Percentiles rank a stretch among this genome's conserved stretches.
phyloP scores from a whole-genome alignment of 2,888 invertebrate species.

The Tridacna crocea region DNA sequence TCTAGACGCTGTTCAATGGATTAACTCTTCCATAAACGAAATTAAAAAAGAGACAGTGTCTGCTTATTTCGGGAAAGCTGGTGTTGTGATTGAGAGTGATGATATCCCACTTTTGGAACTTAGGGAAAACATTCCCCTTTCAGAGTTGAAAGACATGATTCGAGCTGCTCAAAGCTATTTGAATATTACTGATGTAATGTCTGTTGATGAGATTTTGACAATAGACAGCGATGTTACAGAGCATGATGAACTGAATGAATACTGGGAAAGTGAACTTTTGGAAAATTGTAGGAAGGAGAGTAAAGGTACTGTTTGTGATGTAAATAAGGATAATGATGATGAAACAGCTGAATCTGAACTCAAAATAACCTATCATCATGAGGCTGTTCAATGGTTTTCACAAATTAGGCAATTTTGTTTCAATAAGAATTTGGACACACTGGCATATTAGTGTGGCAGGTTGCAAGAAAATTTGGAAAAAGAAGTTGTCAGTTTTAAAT shows the following conservation, averaged over 20 bases:
- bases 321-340: not conserved
- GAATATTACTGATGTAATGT: not conserved
- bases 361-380: too few species aligned
- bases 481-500: too few species aligned
- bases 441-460: too few species aligned
- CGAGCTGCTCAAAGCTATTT: not conserved
- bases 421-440: too few species aligned
- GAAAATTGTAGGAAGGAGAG: not conserved
- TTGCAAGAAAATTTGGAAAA: too few species aligned
- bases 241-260: not conserved
- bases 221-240: conserved; percentile 1
- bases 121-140: too few species aligned
- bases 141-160: not conserved
- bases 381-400: too few species aligned
- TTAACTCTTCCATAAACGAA: too few species aligned
- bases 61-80: too few species aligned
- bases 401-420: too few species aligned
- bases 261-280: not conserved
- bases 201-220: not conserved
- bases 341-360: not conserved
- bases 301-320: not conserved
- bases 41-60: too few species aligned
- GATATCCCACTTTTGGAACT: not conserved
- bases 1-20: not conserved
- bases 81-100: not conserved